phyloP scores from a whole-genome alignment of 2,888 invertebrate species.

The Hirtodrosophila cameraria region DNA sequence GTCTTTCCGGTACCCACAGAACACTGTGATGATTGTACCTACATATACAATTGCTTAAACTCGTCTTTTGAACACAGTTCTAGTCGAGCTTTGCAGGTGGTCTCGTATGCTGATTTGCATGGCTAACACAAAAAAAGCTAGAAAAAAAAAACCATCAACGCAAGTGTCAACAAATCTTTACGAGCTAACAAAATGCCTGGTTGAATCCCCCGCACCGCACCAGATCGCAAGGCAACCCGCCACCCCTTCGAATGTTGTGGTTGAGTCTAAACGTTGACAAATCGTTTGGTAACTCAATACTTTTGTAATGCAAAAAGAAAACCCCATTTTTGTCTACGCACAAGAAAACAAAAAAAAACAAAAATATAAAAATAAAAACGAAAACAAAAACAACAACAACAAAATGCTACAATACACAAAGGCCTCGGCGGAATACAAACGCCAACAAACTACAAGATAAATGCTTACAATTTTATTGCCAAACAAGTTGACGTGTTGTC shows the following conservation, averaged over 20 bases:
- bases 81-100: conserved; percentile 51
- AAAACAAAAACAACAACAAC: conserved; percentile 3
- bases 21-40: neutral
- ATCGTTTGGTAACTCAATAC: conserved; percentile 78
- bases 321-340: conserved; percentile 71
- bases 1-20: neutral
- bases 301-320: conserved; percentile 77
- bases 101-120: conserved; percentile 60
- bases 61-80: conserved; percentile 8
- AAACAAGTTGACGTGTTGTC: conserved; percentile 71
- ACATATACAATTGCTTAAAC: conserved; percentile 13
- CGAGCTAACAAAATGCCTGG: conserved; percentile 70
- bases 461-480: conserved; percentile 79
- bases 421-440: conserved; percentile 32
- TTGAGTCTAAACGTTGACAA: conserved; percentile 73
- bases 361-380: conserved; percentile 1
- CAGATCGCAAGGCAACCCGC: too few species aligned
- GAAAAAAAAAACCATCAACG: conserved; percentile 57
- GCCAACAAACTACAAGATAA: conserved; percentile 67
- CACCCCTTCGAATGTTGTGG: conserved; percentile 12
- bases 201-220: conserved; percentile 11
- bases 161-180: conserved; percentile 75
- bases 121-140: conserved; percentile 28
- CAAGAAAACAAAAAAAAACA: conserved; percentile 33
- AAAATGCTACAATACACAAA: conserved; percentile 40